Base-by-base conservation (phyloP, 2,113 vertebrate species). In the Caretta caretta region DNA sequence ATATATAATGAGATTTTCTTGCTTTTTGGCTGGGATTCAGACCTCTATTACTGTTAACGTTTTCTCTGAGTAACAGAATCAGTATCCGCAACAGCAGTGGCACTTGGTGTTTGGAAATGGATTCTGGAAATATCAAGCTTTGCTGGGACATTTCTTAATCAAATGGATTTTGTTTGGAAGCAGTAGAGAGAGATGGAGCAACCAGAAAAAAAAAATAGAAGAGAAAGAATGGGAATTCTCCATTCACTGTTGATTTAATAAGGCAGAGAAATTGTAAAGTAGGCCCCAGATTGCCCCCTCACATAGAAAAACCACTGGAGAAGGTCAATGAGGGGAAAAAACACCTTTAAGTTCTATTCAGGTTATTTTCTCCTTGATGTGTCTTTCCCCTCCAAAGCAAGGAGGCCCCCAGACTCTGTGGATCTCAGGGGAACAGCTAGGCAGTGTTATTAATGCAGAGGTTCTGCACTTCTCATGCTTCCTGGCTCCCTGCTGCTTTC, bases 41-140 rank as follows among this genome's bases (percentile, higher is more conserved):
- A 53, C 86, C 90, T 93, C 93, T 93, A 96, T 92, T 96, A 93
- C 93, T 96, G 88, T 79, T 89, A 92, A 95, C 53, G 86, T 86
- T 90, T 56, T n/a, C 35, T 20, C 92, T 90, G 86, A 93, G 96
- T 8, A 25, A 13, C 78, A 93, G 88, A 94, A 95, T 91, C 90
- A 76, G 82, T 89, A 93, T 86, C 57, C 81, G 56, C 91, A 90
- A 6, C 42, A 93, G 91, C 95, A 97, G 84, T 90, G 93, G 95
- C 88, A 83, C 57, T 95, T 90, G n/a, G 22, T 88, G 27, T 93
- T 90, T 92, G 51, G 72, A 88, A 96, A 86, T 86, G 19, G 53
- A 93, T 54, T 79, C n/a, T 81, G 86, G 51, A 88, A 96, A 87
- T 13, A 69, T 4, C 1, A 54, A 35, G 50, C 19, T 50, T 42